Evolutionary conservation across 2,888 invertebrate species (phyloP).

Genomic region (Synanthedon formicaeformis): DNA sequence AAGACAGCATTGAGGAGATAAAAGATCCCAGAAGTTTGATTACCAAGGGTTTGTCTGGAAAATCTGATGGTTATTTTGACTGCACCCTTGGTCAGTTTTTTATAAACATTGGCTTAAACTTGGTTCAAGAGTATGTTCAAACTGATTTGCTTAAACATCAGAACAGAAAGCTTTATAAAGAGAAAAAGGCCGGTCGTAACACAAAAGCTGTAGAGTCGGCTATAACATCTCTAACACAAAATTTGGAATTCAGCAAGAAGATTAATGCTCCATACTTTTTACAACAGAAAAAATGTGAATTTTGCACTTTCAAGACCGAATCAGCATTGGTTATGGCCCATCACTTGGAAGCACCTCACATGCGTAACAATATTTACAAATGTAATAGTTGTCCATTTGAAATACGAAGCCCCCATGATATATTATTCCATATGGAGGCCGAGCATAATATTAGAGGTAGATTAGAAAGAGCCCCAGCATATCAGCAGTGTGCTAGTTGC

Average conservation of each 20-base stretch:
- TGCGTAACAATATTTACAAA: conserved; percentile 87
- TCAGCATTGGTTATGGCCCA: conserved; percentile 88
- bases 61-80: conserved; percentile 83
- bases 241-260: conserved; percentile 88
- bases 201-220: conserved; percentile 82
- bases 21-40: conserved; percentile 56
- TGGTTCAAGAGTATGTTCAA: conserved; percentile 95
- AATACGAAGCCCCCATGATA: conserved; percentile 89
- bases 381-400: conserved; percentile 90
- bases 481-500: conserved; percentile 95
- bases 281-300: conserved; percentile 86
- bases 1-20: conserved; percentile 66
- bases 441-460: conserved; percentile 91
- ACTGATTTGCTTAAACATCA: conserved; percentile 89
- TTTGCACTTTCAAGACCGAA: conserved; percentile 93
- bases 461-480: conserved; percentile 87
- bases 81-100: conserved; percentile 92
- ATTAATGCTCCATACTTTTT: conserved; percentile 87
- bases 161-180: conserved; percentile 85
- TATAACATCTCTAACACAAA: conserved; percentile 87
- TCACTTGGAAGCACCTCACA: conserved; percentile 92
- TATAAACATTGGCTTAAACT: conserved; percentile 90
- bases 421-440: conserved; percentile 93
- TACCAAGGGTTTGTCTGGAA: conserved; percentile 56
- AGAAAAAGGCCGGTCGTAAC: conserved; percentile 71